Conservation (phyloP, 1,140 invertebrate genomes). For the Eriocheir sinensis region DNA sequence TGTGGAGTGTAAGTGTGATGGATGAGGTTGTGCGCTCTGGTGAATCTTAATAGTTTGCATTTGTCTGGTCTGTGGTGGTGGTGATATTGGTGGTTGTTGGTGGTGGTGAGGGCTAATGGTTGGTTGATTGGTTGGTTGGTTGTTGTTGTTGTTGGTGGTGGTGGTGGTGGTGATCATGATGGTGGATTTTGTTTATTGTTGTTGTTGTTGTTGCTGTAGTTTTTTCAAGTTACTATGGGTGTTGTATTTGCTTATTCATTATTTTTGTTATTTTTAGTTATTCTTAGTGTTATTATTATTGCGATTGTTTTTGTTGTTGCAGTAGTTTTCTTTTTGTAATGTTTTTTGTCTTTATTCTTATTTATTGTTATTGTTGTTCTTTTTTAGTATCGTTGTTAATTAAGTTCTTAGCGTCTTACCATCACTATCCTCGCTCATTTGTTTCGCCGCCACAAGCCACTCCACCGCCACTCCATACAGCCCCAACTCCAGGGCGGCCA, state of each 20-base stretch:
- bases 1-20: no score
- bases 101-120: background rate
- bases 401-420: no score
- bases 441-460: constrained; percentile 19
- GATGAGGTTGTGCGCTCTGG: no score
- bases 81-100: no score
- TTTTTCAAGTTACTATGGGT: no score
- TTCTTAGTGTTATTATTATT: background rate
- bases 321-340: no score
- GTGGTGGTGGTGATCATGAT: background rate
- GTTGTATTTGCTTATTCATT: background rate
- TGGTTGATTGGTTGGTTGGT: background rate
- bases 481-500: background rate
- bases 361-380: background rate
- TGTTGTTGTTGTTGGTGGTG: background rate
- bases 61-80: no score
- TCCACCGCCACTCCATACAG: constrained; percentile 32
- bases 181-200: no score
- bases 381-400: background rate
- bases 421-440: background rate
- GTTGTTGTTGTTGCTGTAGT: background rate
- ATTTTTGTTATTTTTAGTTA: background rate
- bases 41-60: no score
- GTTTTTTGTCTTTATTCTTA: no score
- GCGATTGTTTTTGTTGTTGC: background rate